Evolutionary conservation across 2,797 vertebrate species (phyloP).

Genomic region (Cuniculus paca): DNA sequence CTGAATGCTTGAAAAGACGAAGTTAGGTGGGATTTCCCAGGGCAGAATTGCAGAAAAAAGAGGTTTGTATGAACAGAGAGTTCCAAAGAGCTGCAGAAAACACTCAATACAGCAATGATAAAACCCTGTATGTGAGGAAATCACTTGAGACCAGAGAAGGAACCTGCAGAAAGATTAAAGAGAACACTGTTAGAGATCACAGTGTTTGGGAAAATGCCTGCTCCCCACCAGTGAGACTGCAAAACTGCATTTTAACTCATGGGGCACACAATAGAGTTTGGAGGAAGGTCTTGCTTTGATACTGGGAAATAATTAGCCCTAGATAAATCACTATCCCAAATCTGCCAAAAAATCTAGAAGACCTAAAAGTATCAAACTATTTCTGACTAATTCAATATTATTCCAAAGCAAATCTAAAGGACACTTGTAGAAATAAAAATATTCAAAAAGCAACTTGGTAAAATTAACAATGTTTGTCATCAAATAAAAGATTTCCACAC

Average conservation of each 20-base stretch:
- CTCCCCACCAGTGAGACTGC: neutral
- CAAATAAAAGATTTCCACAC: neutral
- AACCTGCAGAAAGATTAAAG: neutral
- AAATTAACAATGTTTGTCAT: neutral
- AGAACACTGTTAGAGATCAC: neutral
- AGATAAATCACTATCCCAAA: neutral
- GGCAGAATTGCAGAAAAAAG: neutral
- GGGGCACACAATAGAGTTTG: neutral
- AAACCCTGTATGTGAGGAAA: neutral
- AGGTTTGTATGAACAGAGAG: neutral
- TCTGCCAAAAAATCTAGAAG: neutral
- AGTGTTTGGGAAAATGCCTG: neutral
- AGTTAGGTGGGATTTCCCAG: neutral
- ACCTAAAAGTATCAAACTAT: neutral
- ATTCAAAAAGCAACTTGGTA: neutral
- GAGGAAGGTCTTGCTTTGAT: neutral
- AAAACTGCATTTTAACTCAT: neutral
- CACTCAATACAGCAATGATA: neutral
- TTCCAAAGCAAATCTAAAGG: neutral
- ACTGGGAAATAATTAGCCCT: neutral
- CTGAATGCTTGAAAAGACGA: neutral
- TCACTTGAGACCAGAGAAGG: neutral
- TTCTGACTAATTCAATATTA: neutral
- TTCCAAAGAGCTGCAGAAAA: neutral
- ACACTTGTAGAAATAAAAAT: conserved; percentile 6